Percentiles rank a stretch among this genome's conserved stretches.
These are phyloP conservation scores for Odontophorus gujanensis DNA, from an alignment of 2,113 vertebrate species.

Conservation along the genomic window DNA sequence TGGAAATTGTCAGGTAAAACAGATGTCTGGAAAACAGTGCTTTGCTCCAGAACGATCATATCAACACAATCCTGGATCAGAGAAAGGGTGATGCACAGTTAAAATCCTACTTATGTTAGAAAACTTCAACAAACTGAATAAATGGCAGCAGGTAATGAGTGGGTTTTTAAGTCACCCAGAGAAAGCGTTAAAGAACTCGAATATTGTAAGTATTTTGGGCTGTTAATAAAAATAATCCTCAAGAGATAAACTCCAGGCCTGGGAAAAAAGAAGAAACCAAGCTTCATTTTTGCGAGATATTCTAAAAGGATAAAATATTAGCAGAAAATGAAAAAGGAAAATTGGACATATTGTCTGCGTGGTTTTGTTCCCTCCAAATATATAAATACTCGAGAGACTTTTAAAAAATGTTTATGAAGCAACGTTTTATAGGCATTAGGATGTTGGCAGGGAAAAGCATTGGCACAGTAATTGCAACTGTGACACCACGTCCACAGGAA, in stretches of 20 bases:
- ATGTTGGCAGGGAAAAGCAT: background rate
- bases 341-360: background rate
- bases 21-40: background rate
- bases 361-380: slow-evolving; percentile 23
- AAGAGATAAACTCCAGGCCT: slow-evolving; percentile 38
- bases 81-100: background rate
- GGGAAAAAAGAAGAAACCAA: slow-evolving; percentile 50
- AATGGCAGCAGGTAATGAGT: background rate
- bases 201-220: background rate
- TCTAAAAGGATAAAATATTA: background rate
- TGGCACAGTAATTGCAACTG: slow-evolving; percentile 2
- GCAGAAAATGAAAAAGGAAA: slow-evolving; percentile 3
- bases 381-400: slow-evolving; percentile 23
- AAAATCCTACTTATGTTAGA: background rate
- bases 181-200: slow-evolving; percentile 34
- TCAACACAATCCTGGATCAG: background rate
- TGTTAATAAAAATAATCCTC: slow-evolving; percentile 10
- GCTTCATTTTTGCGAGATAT: background rate
- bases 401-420: slow-evolving; percentile 37
- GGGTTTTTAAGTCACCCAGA: background rate
- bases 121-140: background rate
- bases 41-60: background rate
- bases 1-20: background rate
- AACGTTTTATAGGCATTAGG: slow-evolving; percentile 47
- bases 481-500: background rate